phyloP scores from a whole-genome alignment of 2,888 invertebrate genomes.

The Melanostoma mellinum region DNA sequence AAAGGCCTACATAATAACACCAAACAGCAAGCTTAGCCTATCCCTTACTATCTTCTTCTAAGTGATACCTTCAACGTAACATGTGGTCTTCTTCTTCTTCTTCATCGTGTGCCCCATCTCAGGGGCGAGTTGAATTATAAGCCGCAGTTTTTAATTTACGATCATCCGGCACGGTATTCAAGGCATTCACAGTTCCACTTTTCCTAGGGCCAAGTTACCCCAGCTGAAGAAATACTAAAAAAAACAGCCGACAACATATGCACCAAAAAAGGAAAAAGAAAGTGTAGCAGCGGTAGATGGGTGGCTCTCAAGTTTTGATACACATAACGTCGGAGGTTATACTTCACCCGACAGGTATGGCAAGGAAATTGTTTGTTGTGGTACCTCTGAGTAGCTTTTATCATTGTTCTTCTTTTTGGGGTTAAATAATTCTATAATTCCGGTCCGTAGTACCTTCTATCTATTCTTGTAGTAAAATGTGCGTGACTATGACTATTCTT shows the following conservation, averaged over 20 bases:
- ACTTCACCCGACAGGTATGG: slow-evolving; percentile 46
- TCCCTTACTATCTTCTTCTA: slow-evolving; percentile 19
- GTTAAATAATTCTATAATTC: slow-evolving; percentile 68
- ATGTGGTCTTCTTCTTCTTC: slow-evolving; percentile 38
- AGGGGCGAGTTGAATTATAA: slow-evolving; percentile 59
- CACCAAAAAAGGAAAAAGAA: slow-evolving; percentile 36
- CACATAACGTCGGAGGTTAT: slow-evolving; percentile 9
- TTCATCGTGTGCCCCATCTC: background rate
- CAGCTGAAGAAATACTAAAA: background rate
- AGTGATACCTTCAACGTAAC: slow-evolving; percentile 26
- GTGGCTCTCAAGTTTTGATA: slow-evolving; percentile 35
- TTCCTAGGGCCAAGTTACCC: slow-evolving; percentile 31
- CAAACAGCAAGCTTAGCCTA: background rate
- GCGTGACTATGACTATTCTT: slow-evolving; percentile 65
- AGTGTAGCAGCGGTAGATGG: background rate
- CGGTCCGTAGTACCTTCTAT: background rate
- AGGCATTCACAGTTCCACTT: slow-evolving; percentile 64
- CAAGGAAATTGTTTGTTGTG: slow-evolving; percentile 65
- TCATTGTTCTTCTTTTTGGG: slow-evolving; percentile 54
- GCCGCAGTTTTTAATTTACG: slow-evolving; percentile 69
- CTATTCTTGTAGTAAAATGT: slow-evolving; percentile 29
- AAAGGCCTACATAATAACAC: slow-evolving; percentile 37
- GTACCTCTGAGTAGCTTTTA: slow-evolving; percentile 26
- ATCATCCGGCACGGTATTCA: slow-evolving; percentile 58
- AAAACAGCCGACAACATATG: slow-evolving; percentile 14